Evolutionary conservation across 1,140 invertebrate species (phyloP).

Genomic region (Metaphire vulgaris): DNA sequence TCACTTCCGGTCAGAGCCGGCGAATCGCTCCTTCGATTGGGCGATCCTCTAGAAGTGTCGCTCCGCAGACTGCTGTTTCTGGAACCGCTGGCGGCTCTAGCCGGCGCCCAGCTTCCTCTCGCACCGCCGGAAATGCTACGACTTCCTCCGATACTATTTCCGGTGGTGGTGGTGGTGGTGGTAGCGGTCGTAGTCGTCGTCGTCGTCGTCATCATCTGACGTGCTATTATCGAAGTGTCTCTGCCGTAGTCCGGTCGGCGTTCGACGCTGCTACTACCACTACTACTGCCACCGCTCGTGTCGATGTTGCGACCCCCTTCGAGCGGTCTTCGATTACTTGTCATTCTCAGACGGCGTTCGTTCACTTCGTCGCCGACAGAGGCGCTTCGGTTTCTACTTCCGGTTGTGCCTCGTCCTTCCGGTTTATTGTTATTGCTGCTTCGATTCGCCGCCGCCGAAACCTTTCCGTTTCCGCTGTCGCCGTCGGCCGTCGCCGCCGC

Average conservation of each 20-base stretch:
- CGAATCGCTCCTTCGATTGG: not conserved
- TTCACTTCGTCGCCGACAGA: not conserved
- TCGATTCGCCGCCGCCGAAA: not conserved
- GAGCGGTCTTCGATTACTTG: not conserved
- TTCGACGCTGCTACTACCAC: too few relatives aligned
- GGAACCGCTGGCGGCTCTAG: too few relatives aligned
- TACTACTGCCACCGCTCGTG: too few relatives aligned
- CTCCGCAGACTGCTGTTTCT: not conserved
- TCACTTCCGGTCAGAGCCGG: not conserved
- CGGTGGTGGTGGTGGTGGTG: not conserved
- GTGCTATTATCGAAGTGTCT: not conserved
- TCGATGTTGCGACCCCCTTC: too few relatives aligned
- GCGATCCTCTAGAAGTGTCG: not conserved
- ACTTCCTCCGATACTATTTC: not conserved
- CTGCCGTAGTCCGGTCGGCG: too few relatives aligned
- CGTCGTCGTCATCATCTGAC: not conserved
- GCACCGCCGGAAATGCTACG: not conserved
- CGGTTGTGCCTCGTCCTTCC: not conserved
- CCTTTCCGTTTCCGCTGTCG: not conserved
- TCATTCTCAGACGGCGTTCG: not conserved
- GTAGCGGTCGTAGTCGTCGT: not conserved
- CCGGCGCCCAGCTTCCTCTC: not conserved
- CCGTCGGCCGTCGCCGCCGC: too few relatives aligned
- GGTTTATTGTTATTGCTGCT: constrained; percentile 1
- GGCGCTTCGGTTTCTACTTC: not conserved